phyloP scores from a whole-genome alignment of 1,140 invertebrate species.

The Magallana gigas region DNA sequence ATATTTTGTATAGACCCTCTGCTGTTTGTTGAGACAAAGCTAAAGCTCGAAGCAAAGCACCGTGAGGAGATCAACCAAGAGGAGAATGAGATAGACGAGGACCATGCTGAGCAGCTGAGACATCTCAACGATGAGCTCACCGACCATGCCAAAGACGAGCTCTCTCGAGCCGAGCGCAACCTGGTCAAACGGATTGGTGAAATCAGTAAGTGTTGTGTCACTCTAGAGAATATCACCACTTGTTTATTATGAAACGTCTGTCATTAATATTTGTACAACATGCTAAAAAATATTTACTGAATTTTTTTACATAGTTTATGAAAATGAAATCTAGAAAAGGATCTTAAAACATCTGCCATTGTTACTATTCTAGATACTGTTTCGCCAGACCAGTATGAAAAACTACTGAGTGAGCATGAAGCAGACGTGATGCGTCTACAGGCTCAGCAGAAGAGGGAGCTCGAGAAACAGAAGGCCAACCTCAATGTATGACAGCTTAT shows the following conservation, averaged over 20 bases:
- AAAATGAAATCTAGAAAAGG: no score
- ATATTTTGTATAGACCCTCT: constrained; percentile 69
- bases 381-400: constrained; percentile 38
- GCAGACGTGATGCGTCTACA: constrained; percentile 60
- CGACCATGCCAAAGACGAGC: constrained; percentile 64
- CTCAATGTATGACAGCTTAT: constrained; percentile 61
- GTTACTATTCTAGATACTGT: neutral
- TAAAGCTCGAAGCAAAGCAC: constrained; percentile 70
- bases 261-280: no score
- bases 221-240: no score
- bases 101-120: constrained; percentile 67
- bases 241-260: no score
- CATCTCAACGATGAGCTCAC: constrained; percentile 59
- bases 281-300: no score
- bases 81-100: constrained; percentile 73
- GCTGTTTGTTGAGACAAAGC: constrained; percentile 62
- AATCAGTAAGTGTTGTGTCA: constrained; percentile 56
- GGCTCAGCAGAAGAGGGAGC: constrained; percentile 61
- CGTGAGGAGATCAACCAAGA: constrained; percentile 66
- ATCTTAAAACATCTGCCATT: neutral
- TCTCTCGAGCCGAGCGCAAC: constrained; percentile 60
- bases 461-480: constrained; percentile 62
- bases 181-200: constrained; percentile 65
- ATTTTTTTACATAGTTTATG: no score
- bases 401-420: constrained; percentile 69